Base-by-base conservation (phyloP, 2,113 vertebrate species). In the Myiozetetes cayanensis region DNA sequence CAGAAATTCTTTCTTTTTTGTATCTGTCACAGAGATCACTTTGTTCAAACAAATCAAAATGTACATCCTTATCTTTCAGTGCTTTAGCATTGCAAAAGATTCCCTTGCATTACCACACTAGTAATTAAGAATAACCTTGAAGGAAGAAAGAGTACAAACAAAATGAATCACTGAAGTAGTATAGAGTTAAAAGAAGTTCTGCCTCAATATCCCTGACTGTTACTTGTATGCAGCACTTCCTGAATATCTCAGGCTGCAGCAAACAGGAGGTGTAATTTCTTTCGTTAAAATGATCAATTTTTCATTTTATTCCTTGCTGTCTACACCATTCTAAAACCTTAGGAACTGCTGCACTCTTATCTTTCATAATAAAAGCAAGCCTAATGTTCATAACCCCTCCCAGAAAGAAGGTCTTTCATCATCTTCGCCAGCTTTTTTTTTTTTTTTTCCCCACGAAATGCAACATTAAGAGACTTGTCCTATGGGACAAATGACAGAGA, bases 51-150 rank as follows among this genome's bases (percentile, higher is more conserved):
- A 84, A 80, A 85, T 71, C 28, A 67, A 58, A 90, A 87, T 4
- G 27, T 25, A 87, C 56, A 61, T 10, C 44, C 80, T 85, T 75
- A 72, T 79, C 62, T 94, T 74, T 68, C 75, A 80, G 74, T 56
- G 91, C 67, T 90, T 93, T 75, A 92, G 79, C 83, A 68, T 13
- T 93, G 92, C 93, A 90, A 73, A 97, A 94, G 44, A 87, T 66
- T 61, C 13, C 12, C 31, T 41, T 71, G 21, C 52, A 74, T 89
- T 84, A 74, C 56, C 46, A 74, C 16, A 22, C 14, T 46, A 20
- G 31, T 89, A 92, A 94, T 94, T 92, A 95, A 78, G 73, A 92
- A 76, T 58, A 74, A 44, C 66, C n/a, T 50, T 58, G 44, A 87
- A 92, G 90, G 58, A 94, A 74, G n/a, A 92, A 47, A 87, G 71